phyloP scores from a whole-genome alignment of 2,888 invertebrate genomes.

The Drosophila barbarae region DNA sequence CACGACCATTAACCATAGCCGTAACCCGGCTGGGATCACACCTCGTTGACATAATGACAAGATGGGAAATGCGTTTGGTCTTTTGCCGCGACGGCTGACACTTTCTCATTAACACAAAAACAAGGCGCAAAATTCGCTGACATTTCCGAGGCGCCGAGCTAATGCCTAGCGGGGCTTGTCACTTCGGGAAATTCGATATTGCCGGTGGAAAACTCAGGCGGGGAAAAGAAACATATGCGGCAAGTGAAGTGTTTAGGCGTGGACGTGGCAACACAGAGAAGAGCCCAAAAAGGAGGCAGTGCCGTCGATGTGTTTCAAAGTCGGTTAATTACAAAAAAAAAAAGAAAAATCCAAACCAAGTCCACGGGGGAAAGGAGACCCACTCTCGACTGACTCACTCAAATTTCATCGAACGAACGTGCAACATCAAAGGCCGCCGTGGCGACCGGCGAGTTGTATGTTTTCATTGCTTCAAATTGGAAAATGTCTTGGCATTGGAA shows the following conservation, averaged over 20 bases:
- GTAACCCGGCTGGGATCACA: slow-evolving; percentile 33
- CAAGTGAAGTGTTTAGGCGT: slow-evolving; percentile 62
- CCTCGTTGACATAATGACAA: slow-evolving; percentile 52
- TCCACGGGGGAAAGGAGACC: slow-evolving; percentile 33
- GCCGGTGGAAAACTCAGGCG: slow-evolving; percentile 23
- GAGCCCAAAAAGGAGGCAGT: slow-evolving; percentile 28
- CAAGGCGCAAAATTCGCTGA: slow-evolving; percentile 38
- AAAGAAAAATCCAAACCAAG: slow-evolving; percentile 27
- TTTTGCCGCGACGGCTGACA: slow-evolving; percentile 62
- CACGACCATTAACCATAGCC: slow-evolving; percentile 14
- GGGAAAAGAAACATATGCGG: slow-evolving; percentile 57
- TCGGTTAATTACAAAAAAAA: slow-evolving; percentile 74
- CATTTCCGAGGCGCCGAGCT: slow-evolving; percentile 54
- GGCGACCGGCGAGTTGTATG: slow-evolving; percentile 51
- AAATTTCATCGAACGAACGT: slow-evolving; percentile 47
- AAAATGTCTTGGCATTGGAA: slow-evolving; percentile 47
- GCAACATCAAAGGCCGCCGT: slow-evolving; percentile 56
- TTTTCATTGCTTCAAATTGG: slow-evolving; percentile 50
- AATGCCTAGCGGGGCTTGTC: slow-evolving; percentile 49
- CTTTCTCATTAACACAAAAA: slow-evolving; percentile 65
- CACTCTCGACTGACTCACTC: slow-evolving; percentile 57
- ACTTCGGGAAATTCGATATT: slow-evolving; percentile 37
- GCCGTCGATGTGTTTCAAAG: slow-evolving; percentile 64
- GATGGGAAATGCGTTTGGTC: slow-evolving; percentile 59
- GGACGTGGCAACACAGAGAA: slow-evolving; percentile 43